These are phyloP conservation scores for Spheniscus mendiculus DNA, from an alignment of 2,113 vertebrate genomes.

Conservation along the genomic window DNA sequence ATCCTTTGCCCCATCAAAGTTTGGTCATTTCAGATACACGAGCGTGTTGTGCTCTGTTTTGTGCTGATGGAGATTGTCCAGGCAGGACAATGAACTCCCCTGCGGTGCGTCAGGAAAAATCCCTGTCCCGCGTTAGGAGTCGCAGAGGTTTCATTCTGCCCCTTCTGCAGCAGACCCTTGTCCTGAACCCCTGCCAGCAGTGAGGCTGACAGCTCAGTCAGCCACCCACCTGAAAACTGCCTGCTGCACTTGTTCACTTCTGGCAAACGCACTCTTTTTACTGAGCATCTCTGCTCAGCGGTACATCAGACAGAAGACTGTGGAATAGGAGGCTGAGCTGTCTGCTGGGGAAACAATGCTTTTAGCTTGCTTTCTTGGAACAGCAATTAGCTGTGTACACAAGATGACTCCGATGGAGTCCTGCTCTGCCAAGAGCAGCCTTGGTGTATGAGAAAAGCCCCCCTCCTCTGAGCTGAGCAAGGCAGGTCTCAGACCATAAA, in stretches of 20 bases:
- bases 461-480: background rate
- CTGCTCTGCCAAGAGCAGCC: background rate
- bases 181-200: background rate
- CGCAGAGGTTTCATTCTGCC: background rate
- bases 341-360: background rate
- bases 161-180: background rate
- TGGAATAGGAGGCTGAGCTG: background rate
- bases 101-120: rapidly evolving
- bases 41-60: background rate
- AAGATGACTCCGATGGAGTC: background rate
- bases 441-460: background rate
- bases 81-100: background rate
- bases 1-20: background rate
- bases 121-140: too few species aligned
- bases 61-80: background rate
- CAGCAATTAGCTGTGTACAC: background rate
- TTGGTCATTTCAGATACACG: background rate
- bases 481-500: background rate
- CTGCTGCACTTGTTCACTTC: background rate
- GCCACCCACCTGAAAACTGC: rapidly evolving
- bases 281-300: background rate
- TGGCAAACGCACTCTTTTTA: background rate
- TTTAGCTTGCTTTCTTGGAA: background rate
- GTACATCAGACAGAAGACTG: background rate
- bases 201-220: rapidly evolving